phyloP scores from a whole-genome alignment of 2,113 vertebrate genomes.

The Megaceryle torquata region DNA sequence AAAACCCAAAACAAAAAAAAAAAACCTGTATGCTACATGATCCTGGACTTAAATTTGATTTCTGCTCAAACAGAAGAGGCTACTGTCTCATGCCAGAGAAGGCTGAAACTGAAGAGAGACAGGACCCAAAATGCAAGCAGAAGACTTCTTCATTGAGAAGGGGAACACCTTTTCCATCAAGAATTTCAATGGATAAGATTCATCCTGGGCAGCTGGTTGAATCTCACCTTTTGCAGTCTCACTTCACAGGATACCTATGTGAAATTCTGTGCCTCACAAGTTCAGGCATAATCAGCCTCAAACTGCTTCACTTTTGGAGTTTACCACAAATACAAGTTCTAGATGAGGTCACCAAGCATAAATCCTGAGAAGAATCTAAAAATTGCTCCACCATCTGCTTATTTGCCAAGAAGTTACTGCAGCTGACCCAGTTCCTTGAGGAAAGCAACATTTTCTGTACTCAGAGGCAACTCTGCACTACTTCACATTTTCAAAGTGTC shows the following conservation, averaged over 20 bases:
- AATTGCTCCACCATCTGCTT: background rate
- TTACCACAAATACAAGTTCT: background rate
- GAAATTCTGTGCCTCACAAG: background rate
- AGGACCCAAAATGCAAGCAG: rapidly evolving
- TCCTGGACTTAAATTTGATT: background rate
- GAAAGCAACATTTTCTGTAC: background rate
- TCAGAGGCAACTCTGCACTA: background rate
- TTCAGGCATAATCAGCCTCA: background rate
- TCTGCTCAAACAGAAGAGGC: background rate
- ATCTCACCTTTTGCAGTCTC: background rate
- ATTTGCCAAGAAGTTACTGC: background rate
- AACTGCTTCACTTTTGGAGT: background rate
- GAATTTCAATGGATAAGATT: background rate
- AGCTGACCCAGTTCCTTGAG: slow-evolving; percentile 21
- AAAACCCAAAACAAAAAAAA: too few species aligned
- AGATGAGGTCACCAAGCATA: background rate
- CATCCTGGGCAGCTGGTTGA: background rate
- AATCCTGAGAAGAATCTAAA: slow-evolving; percentile 6
- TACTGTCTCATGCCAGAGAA: background rate
- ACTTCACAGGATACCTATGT: background rate
- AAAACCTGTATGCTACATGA: background rate
- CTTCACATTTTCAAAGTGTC: background rate
- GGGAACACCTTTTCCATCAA: background rate
- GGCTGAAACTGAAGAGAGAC: background rate
- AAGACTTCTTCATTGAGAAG: background rate